Conservation (phyloP, 2,888 invertebrate species). For the Volucella zonaria region DNA sequence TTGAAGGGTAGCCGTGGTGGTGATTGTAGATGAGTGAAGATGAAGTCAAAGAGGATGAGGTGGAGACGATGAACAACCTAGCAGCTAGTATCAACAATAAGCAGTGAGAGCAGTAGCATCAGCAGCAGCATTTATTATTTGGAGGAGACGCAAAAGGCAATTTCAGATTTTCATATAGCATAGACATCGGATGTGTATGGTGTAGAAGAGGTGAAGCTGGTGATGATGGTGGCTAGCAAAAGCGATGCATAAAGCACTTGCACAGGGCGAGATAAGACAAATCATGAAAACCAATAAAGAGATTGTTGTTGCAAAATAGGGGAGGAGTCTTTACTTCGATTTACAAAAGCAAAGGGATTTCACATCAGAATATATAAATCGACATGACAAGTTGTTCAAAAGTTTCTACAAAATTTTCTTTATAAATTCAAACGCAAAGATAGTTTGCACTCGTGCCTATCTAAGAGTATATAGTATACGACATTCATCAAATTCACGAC, state of each 20-base stretch:
- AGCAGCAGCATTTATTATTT: constrained; percentile 66
- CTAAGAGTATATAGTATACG: too few species aligned
- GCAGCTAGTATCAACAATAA: constrained; percentile 46
- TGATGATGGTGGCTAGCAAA: constrained; percentile 12
- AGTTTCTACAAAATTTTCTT: too few species aligned
- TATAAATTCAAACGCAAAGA: too few species aligned
- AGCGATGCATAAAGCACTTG: constrained; percentile 19
- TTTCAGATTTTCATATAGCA: constrained; percentile 59
- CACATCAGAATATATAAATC: too few species aligned
- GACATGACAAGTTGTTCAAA: too few species aligned
- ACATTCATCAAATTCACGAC: too few species aligned
- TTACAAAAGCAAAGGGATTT: not conserved
- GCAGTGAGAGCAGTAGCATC: constrained; percentile 33
- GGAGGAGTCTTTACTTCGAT: not conserved
- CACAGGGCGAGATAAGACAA: constrained; percentile 11
- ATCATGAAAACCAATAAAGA: not conserved
- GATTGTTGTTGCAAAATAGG: not conserved
- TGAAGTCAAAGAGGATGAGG: constrained; percentile 38
- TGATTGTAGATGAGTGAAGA: constrained; percentile 43
- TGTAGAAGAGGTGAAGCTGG: not conserved
- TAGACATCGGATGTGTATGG: constrained; percentile 36
- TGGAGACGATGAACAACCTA: constrained; percentile 71
- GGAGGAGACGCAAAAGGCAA: constrained; percentile 66
- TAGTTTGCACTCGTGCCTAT: too few species aligned
- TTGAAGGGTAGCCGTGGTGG: constrained; percentile 37